Evolutionary conservation across 2,113 vertebrate species (phyloP).

Genomic region (Pachyramphus minor): DNA sequence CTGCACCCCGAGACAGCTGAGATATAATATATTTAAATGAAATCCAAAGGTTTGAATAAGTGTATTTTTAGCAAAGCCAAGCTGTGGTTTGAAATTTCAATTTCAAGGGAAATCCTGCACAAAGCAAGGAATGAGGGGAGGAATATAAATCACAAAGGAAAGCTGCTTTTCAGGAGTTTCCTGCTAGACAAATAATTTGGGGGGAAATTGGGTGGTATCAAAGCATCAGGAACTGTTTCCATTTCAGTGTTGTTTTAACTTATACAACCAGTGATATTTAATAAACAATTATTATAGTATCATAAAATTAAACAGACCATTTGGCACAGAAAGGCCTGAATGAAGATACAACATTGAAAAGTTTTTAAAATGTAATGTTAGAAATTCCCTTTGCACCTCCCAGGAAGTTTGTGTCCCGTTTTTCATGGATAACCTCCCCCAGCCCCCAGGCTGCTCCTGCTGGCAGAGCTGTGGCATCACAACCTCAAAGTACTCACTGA

Average conservation of each 20-base stretch:
- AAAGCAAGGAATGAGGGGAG: not conserved
- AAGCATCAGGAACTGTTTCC: not conserved
- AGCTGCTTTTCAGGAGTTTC: not conserved
- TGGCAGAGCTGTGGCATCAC: not conserved
- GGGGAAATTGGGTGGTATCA: not conserved
- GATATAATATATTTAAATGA: not conserved
- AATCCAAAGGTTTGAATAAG: not conserved
- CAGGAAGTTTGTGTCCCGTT: accelerated
- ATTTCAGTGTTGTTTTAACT: not conserved
- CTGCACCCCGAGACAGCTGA: not conserved
- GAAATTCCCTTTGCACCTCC: not conserved
- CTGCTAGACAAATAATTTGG: not conserved
- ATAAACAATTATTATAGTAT: not conserved
- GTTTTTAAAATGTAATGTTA: not conserved
- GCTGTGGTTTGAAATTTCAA: not conserved
- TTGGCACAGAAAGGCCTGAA: not conserved
- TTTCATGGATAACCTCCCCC: not conserved
- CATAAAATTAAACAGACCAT: not conserved
- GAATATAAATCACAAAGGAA: not conserved
- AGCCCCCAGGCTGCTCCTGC: not conserved
- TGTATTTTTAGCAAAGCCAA: conserved; percentile 18
- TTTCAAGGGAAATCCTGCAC: conserved; percentile 10
- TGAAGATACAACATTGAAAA: not conserved
- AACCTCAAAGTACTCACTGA: not conserved
- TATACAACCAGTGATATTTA: not conserved